Conservation (phyloP, 2,113 vertebrate genomes). For the Gasterosteus nipponicus region DNA sequence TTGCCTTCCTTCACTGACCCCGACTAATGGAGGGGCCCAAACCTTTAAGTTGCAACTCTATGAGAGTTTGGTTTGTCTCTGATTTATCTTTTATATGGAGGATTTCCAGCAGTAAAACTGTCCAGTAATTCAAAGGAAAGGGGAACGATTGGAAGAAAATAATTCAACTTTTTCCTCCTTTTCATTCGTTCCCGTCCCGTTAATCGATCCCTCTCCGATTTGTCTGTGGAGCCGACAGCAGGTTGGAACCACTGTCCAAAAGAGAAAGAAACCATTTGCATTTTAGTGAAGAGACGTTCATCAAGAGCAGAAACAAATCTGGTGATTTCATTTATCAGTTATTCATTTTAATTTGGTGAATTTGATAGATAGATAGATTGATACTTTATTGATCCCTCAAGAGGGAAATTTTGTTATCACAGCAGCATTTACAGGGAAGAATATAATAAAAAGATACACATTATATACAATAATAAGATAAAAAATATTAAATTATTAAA, state of each 20-base stretch:
- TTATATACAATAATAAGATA: no score
- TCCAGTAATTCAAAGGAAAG: not conserved
- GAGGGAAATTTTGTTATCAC: no score
- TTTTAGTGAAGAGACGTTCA: not conserved
- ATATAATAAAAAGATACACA: no score
- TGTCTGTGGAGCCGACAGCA: not conserved
- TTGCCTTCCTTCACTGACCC: not conserved
- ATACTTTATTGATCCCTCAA: no score
- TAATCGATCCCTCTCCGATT: not conserved
- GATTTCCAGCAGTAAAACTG: not conserved
- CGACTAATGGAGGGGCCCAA: not conserved
- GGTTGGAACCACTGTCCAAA: not conserved
- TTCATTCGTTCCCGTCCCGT: not conserved
- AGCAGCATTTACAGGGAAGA: no score
- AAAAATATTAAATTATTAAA: no score
- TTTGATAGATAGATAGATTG: no score
- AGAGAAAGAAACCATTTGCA: constrained; percentile 1
- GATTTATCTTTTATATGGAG: not conserved
- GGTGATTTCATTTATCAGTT: no score
- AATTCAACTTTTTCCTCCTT: no score
- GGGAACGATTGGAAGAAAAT: not conserved
- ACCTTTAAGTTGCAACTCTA: not conserved
- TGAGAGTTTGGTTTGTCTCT: not conserved
- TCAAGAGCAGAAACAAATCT: not conserved
- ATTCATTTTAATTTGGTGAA: no score